Base-by-base conservation (phyloP, 1,140 invertebrate species). In the Rhopalosiphum maidis region DNA sequence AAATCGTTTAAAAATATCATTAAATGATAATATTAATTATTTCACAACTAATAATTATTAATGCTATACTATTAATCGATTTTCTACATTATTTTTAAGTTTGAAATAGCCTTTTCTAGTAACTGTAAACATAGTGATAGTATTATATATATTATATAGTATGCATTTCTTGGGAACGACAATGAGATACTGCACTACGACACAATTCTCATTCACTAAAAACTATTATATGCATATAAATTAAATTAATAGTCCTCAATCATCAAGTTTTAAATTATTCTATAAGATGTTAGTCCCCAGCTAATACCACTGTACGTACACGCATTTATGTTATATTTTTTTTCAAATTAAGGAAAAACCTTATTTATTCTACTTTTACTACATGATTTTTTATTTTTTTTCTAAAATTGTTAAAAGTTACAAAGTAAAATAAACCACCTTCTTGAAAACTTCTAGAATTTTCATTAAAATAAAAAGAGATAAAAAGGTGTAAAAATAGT, bases 391-490 rank as follows among this genome's bases (percentile, higher is more conserved):
- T 18, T 68, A n/a, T n/a, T 77, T 77, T n/a, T 68, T 68, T 15
- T n/a, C 3, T 68, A 77, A 77, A 77, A 77, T 77, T n/a, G 15
- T 15, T 1, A n/a, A 77, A 85, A 43, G 23, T 87, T 15, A 30
- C 85, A 15, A 46, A 51, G 46, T 48, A 22, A 54, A 54, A 89
- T 54, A 54, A 37, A 89, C 25, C 25, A 35, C n/a, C 15, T 35
- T 21, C 23, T 48, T 22, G 3, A 89, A 37, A 48, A 54, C 87
- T 89, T 54, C n/a, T 37, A 18, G 46, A 22, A 22, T 89, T 54
- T 89, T 89, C 51, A 89, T 89, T 89, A 89, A 89, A 54, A 89
- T 37, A 51, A 54, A n/a, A 89, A 15, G 23, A 89, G 48, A 89
- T 23, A 35, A 54, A 8, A 35, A 35, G 22, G 46, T 54, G 46